Evolutionary conservation across 2,888 invertebrate genomes (phyloP).

Genomic region (Tetranychus piercei): DNA sequence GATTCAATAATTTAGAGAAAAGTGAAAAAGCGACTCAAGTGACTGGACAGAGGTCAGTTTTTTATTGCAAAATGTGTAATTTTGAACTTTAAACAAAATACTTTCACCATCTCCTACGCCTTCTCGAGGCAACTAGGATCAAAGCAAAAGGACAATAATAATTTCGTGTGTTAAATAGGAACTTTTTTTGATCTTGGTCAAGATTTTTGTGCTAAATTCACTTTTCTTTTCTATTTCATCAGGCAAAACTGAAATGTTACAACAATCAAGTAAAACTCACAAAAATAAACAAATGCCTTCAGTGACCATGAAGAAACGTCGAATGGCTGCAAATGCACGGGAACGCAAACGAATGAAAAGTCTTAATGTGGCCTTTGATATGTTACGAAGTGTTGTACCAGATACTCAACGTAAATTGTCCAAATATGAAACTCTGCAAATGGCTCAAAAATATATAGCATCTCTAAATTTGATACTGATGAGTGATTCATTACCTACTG

Average conservation of each 20-base stretch:
- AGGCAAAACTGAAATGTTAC: not conserved
- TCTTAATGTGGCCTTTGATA: conserved; percentile 78
- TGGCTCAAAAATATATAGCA: conserved; percentile 87
- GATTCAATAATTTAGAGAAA: too few relatives aligned
- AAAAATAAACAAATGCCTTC: conserved; percentile 24
- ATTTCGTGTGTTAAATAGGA: too few relatives aligned
- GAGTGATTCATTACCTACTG: too few relatives aligned
- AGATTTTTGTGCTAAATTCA: not conserved
- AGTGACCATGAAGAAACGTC: conserved; percentile 52
- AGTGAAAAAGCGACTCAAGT: too few relatives aligned
- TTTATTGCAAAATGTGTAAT: too few relatives aligned
- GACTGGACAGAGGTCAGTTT: too few relatives aligned
- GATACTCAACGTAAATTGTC: conserved; percentile 58
- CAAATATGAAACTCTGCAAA: conserved; percentile 86
- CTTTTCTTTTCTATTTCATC: not conserved
- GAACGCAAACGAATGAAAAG: conserved; percentile 83
- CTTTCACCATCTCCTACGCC: too few relatives aligned
- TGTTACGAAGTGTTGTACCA: conserved; percentile 45
- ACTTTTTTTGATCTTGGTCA: too few relatives aligned
- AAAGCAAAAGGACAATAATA: too few relatives aligned
- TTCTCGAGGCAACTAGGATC: too few relatives aligned
- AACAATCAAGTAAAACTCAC: not conserved
- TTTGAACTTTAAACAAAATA: too few relatives aligned
- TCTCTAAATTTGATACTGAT: conserved; percentile 62
- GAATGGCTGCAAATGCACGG: conserved; percentile 77